Evolutionary conservation across 2,797 vertebrate genomes (phyloP), one percentile per base, ranked within the genome.

Genomic region (Gambusia yucatana): DNA sequence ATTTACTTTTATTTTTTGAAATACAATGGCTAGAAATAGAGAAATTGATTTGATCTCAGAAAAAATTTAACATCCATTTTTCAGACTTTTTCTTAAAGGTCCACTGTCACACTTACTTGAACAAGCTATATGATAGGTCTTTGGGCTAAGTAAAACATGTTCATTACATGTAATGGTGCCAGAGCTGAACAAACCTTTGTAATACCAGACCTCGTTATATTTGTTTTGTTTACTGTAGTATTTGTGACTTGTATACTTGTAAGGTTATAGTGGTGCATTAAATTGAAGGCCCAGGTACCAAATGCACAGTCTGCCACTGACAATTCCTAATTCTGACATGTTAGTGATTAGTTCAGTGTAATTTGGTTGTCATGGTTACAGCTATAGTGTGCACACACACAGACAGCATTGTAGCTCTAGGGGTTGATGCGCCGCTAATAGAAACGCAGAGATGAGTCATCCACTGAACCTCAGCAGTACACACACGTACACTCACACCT

Each of bases 401-500:
- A 83, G 4, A 89, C 87, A 91, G 86, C 87, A 87, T 79, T 89
- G 89, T 89, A 87, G 90, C 86, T 93, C 91, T 88, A 92, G 93
- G 92, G 91, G 92, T 94, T 94, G 91, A 95, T 93, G 93, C 86
- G 88, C 90, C 92, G 93, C 93, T 94, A 95, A 95, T 93, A 95
- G 94, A 95, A 95, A 90, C 83, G 91, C 94, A 94, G 91, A 92
- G 91, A 94, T 94, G 94, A 94, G 93, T 94, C 93, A 94, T 94
- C 89, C 86, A 17, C 91, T 82, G 79, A 91, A 84, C 89, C 92
- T 61, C 93, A 92, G 93, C 94, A 93, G 90, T 76, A 80, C 74
- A 76, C 81, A 78, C 73, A 33, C 78, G 74, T 72, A 67, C 80
- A 77, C 78, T 73, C 77, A 79, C 86, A 74, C 76, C 75, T 82